These are phyloP conservation scores for Phyto melanocephala DNA, from an alignment of 2,888 invertebrate genomes.

Conservation along the genomic window DNA sequence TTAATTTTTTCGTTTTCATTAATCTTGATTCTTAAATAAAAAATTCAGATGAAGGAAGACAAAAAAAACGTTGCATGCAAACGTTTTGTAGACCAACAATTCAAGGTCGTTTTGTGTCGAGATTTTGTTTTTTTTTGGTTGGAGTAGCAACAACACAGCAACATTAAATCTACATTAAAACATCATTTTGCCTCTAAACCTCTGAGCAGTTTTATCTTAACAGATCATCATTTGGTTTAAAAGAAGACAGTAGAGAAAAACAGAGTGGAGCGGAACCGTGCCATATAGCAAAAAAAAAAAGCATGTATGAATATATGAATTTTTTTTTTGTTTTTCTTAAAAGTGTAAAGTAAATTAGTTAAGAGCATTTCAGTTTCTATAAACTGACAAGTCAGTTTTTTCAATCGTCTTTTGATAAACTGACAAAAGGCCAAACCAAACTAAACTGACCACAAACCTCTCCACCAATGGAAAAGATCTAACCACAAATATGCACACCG, in stretches of 20 bases:
- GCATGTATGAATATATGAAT: neutral
- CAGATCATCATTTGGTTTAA: conserved; percentile 48
- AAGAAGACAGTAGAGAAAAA: neutral
- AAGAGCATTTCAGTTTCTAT: conserved; percentile 53
- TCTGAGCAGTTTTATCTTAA: conserved; percentile 59
- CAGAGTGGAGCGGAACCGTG: conserved; percentile 24
- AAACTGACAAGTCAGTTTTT: conserved; percentile 53
- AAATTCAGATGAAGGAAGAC: neutral
- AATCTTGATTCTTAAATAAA: conserved; percentile 45
- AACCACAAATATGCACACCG: neutral
- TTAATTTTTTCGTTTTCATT: conserved; percentile 48
- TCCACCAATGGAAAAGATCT: neutral
- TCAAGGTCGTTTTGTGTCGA: conserved; percentile 59
- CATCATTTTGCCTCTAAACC: conserved; percentile 26
- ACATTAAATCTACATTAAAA: neutral
- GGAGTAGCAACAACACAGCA: neutral
- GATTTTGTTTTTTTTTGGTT: neutral
- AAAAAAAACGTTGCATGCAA: conserved; percentile 16
- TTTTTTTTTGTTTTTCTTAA: neutral
- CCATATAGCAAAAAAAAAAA: neutral
- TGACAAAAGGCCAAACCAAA: conserved; percentile 8
- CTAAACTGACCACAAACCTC: neutral
- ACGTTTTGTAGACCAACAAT: conserved; percentile 57
- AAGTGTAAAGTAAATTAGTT: conserved; percentile 59
- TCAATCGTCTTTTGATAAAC: neutral